Evolutionary conservation across 2,797 vertebrate genomes (phyloP), one percentile per base, ranked within the genome.

Genomic region (Craterocephalus amniculus): DNA sequence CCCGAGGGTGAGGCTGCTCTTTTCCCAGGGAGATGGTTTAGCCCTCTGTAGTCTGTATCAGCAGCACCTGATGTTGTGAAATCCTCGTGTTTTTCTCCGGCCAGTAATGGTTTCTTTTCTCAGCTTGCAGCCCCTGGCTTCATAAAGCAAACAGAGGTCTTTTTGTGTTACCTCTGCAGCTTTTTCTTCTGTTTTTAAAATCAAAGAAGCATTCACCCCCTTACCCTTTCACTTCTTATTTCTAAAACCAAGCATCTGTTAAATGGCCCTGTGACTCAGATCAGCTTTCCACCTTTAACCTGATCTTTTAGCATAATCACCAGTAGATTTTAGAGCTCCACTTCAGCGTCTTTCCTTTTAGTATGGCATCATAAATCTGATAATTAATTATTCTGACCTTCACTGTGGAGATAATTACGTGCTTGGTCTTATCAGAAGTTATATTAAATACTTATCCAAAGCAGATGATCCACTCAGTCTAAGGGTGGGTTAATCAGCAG

Each of bases 1-100:
- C 89, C 86, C 76, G 6, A 14, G 78, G 88, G 72, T 35, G 32
- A 49, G 74, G 52, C 58, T 84, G 88, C 89, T 85, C 88, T 76
- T 82, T 83, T 83, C 76, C 58, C 72, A 69, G 70, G 52, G 76
- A 83, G 78, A 73, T 58, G 55, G 58, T 81, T 89, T 80, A 65
- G 83, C 65, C 81, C 70, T 54, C 61, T 72, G 54, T 62, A 24
- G 56, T 40, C 27, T 67, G 20, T 27, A 63, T 80, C 79, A 63
- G 81, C 76, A 80, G 81, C 76, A 80, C 78, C 80, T 90, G 83
- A 89, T 81, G 74, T 61, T 62, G 67, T 79, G 84, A 83, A 83
- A 71, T 78, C 88, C 90, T 89, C 82, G 80, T 93, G 92, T 89
- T 91, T 76, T 79, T 84, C 76, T 80, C 45, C 1, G 71, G 58